A percentile compares a stretch with the other conserved stretches of the same genome.
These are phyloP conservation scores for Ommatoiulus sabulosus DNA, from an alignment of 2,888 invertebrate genomes.

Conservation along the genomic window DNA sequence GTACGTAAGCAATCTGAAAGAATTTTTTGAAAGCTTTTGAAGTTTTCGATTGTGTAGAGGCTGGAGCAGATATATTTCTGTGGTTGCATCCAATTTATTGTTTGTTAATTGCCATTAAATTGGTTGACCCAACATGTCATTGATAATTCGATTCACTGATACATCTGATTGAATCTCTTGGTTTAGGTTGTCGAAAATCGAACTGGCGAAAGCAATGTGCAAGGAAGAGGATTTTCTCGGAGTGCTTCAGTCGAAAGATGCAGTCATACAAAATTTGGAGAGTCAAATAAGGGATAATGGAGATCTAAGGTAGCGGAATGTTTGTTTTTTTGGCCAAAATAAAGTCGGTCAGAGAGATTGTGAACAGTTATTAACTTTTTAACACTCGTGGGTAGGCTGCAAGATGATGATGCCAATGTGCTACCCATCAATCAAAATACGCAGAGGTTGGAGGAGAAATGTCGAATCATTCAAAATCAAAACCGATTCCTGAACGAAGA, in stretches of 20 bases:
- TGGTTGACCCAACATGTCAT: no score
- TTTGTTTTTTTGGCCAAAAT: no score
- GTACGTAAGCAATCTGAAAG: neutral
- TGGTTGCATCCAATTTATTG: no score
- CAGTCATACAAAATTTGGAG: slow-evolving; percentile 66
- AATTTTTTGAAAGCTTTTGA: no score
- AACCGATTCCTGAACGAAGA: slow-evolving; percentile 71
- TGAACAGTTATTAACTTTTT: no score
- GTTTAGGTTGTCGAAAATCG: slow-evolving; percentile 66
- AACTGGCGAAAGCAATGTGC: slow-evolving; percentile 68
- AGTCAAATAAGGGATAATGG: slow-evolving; percentile 62
- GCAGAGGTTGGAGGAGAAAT: slow-evolving; percentile 60
- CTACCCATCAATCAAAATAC: neutral
- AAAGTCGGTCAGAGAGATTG: no score
- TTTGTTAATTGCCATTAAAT: no score
- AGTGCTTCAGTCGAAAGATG: slow-evolving; percentile 66
- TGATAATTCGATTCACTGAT: no score
- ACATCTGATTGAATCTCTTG: no score
- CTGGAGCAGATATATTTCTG: neutral
- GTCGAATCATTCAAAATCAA: slow-evolving; percentile 66
- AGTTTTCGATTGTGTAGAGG: neutral
- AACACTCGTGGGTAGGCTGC: neutral
- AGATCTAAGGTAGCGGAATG: neutral
- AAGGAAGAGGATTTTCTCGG: slow-evolving; percentile 67
- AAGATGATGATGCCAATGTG: neutral